Base-by-base conservation (phyloP, 2,888 invertebrate genomes). In the Agapetus fuscipes region DNA sequence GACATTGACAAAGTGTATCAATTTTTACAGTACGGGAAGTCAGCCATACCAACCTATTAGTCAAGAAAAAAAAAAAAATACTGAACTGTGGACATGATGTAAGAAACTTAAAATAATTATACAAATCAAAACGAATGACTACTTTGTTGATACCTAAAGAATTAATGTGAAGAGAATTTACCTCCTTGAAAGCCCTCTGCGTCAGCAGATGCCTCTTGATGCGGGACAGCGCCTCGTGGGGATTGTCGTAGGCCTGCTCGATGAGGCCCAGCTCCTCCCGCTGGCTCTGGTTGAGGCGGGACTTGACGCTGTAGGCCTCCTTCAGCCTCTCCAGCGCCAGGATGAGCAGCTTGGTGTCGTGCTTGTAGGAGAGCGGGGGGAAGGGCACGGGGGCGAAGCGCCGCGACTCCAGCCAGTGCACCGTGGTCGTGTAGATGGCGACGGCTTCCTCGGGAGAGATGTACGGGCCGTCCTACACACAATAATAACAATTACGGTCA, bases 401-500 rank as follows among this genome's bases (percentile, higher is more conserved):
- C 31, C 98, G 74, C 0, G 95, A 96, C 61, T 99, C 98, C 48
- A 99, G 71, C 98, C 98, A 99, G 69, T 99, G 98, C 1, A 99
- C 98, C 2, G 97, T 97, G 1, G 97, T 98, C 0, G 98, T 98
- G 62, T 98, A 99, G 57, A 99, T 98, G 17, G 98, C 98, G 10
- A 99, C 97, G 13, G 98, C 98, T 73, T 99, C 98, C 62, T 99
- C 98, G 0, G 98, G 96, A 1, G 95, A 95, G 54, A 98, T 95
- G 67, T 98, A 98, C 0, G 98, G 98, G 34, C 98, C 98, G 61
- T 99, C 98, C 77, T 81, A 53, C 11, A 55, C 52, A 31, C 48
- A n/a, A 31, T 45, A 34, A 31, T 30, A 39, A 34, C n/a, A n/a
- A n/a, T n/a, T n/a, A n/a, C 41, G 31, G 16, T 30, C 24, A 38